A percentile compares a stretch with the other conserved stretches of the same genome.
Evolutionary conservation across 2,888 invertebrate species (phyloP).

Genomic region (Orthosia gracilis): DNA sequence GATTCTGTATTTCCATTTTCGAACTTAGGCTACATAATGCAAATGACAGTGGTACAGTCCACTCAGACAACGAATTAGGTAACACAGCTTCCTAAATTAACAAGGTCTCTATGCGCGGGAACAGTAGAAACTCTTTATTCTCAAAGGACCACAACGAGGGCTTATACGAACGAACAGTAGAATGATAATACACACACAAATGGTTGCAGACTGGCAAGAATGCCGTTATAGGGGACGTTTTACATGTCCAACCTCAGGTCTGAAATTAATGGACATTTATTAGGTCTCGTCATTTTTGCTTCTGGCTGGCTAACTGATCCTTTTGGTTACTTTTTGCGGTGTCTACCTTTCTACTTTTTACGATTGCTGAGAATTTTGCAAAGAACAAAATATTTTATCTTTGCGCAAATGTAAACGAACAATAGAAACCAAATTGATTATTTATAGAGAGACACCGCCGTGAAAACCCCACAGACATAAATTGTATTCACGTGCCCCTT

Average conservation of each 20-base stretch:
- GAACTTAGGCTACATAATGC: background rate
- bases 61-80: constrained; percentile 6
- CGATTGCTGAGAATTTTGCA: background rate
- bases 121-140: constrained; percentile 28
- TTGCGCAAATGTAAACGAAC: background rate
- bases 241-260: constrained; percentile 2
- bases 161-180: constrained; percentile 18
- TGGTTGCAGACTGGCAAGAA: constrained; percentile 16
- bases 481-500: background rate
- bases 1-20: background rate
- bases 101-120: constrained; percentile 5
- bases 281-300: constrained; percentile 1
- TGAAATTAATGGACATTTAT: constrained; percentile 11
- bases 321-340: background rate
- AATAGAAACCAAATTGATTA: background rate
- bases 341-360: too few species aligned
- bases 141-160: constrained; percentile 23
- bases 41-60: background rate
- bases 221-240: constrained; percentile 17
- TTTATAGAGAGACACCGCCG: background rate
- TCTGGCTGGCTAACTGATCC: background rate
- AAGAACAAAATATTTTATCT: background rate
- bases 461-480: background rate
- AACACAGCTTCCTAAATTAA: constrained; percentile 29
- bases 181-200: constrained; percentile 29